A percentile compares a stretch with the other conserved stretches of the same genome.
phyloP scores from a whole-genome alignment of 1,140 invertebrate species.

The Hyles euphorbiae region DNA sequence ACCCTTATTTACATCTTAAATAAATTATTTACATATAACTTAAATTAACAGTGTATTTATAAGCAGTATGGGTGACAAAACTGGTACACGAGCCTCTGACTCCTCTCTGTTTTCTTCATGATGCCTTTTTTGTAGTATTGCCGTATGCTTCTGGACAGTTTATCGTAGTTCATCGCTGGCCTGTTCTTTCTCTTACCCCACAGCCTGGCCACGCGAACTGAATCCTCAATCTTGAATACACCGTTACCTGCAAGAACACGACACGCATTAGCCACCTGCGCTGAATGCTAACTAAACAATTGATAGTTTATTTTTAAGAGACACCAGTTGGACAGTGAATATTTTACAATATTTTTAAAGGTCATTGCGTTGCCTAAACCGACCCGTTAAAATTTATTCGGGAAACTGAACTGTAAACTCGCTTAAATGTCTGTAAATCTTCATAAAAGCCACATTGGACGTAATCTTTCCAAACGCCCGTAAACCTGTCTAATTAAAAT shows the following conservation, averaged over 20 bases:
- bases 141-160: slow-evolving; percentile 96
- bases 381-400: no score
- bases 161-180: slow-evolving; percentile 99
- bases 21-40: slow-evolving; percentile 62
- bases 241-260: slow-evolving; percentile 80
- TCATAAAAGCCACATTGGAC: no score
- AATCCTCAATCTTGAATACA: slow-evolving; percentile 99
- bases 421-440: no score
- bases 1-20: slow-evolving; percentile 63
- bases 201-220: slow-evolving; percentile 93
- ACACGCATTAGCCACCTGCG: slow-evolving; percentile 54
- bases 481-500: no score
- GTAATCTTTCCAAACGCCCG: no score
- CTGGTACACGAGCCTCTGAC: slow-evolving; percentile 98
- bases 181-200: slow-evolving; percentile 99
- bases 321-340: slow-evolving; percentile 19
- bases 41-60: slow-evolving; percentile 62
- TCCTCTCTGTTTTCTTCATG: slow-evolving; percentile 99
- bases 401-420: no score
- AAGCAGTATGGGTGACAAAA: slow-evolving; percentile 97
- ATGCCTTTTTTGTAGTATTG: slow-evolving; percentile 99
- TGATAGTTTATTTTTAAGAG: slow-evolving; percentile 37
- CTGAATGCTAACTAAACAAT: slow-evolving; percentile 10
- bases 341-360: slow-evolving; percentile 11
- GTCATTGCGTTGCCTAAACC: slow-evolving; percentile 6